These are phyloP conservation scores for Torymus tubicola DNA, from an alignment of 2,888 invertebrate species.

Conservation along the genomic window DNA sequence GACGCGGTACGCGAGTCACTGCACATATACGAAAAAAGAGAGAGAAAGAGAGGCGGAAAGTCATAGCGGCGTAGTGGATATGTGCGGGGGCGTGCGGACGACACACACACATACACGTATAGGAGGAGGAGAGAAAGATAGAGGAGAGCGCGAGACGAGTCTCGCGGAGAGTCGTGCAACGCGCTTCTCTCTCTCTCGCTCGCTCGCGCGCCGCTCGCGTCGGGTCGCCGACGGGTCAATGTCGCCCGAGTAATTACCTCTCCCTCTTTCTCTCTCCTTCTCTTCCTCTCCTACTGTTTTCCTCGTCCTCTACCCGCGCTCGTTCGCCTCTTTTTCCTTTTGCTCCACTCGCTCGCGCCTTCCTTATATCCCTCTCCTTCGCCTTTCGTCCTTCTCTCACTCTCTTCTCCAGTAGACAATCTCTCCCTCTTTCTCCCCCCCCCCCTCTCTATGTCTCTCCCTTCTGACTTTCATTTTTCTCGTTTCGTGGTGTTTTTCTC, in stretches of 20 bases:
- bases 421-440: background rate
- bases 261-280: conserved; percentile 54
- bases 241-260: conserved; percentile 74
- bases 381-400: background rate
- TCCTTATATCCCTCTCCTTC: conserved; percentile 27
- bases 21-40: conserved; percentile 16
- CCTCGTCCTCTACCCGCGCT: conserved; percentile 7
- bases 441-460: background rate
- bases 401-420: background rate
- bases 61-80: conserved; percentile 54
- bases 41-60: conserved; percentile 22
- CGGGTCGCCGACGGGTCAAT: conserved; percentile 74
- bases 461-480: conserved; percentile 9
- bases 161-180: background rate
- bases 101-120: too few species aligned
- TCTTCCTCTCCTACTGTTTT: conserved; percentile 33
- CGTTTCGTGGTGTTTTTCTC: conserved; percentile 3
- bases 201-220: conserved; percentile 60
- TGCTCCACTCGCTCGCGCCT: conserved; percentile 23
- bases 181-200: conserved; percentile 8
- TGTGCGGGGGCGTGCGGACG: too few species aligned
- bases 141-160: conserved; percentile 51
- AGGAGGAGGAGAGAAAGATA: conserved; percentile 47
- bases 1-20: conserved; percentile 35
- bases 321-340: conserved; percentile 16